Evolutionary conservation across 2,888 invertebrate genomes (phyloP).

Genomic region (Troglohyphantes excavatus): DNA sequence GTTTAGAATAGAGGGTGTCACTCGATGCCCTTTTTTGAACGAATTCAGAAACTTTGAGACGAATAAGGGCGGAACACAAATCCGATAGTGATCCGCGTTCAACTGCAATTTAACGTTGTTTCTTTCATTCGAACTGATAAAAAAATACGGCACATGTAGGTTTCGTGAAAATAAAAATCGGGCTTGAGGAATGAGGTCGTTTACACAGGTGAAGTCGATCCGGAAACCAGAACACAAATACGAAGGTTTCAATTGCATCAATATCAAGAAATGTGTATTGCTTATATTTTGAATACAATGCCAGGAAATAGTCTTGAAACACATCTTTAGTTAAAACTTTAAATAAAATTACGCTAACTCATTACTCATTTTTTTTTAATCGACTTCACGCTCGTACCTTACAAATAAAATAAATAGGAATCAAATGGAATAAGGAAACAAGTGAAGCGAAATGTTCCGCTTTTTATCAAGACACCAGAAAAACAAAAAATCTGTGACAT

Average conservation of each 20-base stretch:
- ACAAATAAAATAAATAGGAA: background rate
- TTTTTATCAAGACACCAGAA: background rate
- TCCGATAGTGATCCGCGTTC: background rate
- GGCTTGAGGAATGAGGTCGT: conserved; percentile 43
- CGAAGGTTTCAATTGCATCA: conserved; percentile 25
- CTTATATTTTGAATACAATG: background rate
- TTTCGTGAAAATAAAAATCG: conserved; percentile 8
- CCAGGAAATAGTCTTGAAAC: background rate
- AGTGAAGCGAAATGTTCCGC: background rate
- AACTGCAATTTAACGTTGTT: conserved; percentile 1
- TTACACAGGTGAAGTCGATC: conserved; percentile 56
- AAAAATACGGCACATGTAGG: conserved; percentile 30
- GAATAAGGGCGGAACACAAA: too few relatives aligned
- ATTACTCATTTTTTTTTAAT: too few relatives aligned
- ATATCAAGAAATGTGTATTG: background rate
- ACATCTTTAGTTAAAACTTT: too few relatives aligned
- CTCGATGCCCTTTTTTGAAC: too few relatives aligned
- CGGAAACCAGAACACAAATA: conserved; percentile 42
- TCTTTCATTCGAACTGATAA: background rate
- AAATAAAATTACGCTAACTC: too few relatives aligned
- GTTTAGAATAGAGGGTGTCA: too few relatives aligned
- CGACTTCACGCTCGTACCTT: too few relatives aligned
- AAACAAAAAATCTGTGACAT: background rate
- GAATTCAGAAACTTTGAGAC: too few relatives aligned
- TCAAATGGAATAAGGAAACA: background rate